These are phyloP conservation scores for Drosophila differens DNA, from an alignment of 2,888 invertebrate genomes.

Conservation along the genomic window DNA sequence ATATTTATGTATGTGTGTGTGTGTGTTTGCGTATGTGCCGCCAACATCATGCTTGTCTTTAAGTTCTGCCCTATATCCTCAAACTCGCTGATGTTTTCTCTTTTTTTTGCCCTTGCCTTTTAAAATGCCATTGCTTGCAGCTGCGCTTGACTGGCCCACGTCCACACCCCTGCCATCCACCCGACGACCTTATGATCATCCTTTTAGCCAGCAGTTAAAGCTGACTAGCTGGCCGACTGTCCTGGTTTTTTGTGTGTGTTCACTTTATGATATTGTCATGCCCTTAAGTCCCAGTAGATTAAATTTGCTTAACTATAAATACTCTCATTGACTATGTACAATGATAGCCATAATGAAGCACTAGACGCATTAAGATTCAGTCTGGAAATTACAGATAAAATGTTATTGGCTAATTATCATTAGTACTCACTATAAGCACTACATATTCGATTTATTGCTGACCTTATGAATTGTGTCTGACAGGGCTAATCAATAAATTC, in stretches of 20 bases:
- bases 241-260: not conserved
- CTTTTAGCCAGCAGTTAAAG: conserved; percentile 35
- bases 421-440: not conserved
- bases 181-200: conserved; percentile 53
- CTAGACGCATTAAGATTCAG: conserved; percentile 13
- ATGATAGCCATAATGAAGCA: conserved; percentile 21
- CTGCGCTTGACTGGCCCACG: conserved; percentile 59
- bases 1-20: conserved; percentile 7
- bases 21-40: conserved; percentile 18
- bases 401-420: not conserved
- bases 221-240: conserved; percentile 7
- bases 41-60: conserved; percentile 56
- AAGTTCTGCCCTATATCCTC: conserved; percentile 33
- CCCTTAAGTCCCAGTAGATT: conserved; percentile 19
- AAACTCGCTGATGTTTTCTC: conserved; percentile 8
- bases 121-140: conserved; percentile 77
- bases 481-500: not conserved
- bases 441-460: not conserved
- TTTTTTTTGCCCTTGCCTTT: conserved; percentile 56
- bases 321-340: not conserved
- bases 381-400: not conserved
- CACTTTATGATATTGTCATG: conserved; percentile 37
- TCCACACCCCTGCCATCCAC: conserved; percentile 11
- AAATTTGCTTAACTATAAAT: conserved; percentile 27
- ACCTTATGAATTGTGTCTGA: not conserved